Evolutionary conservation across 2,113 vertebrate species (phyloP), one percentile per base, ranked within the genome.

Genomic region (Bubalus kerabau): DNA sequence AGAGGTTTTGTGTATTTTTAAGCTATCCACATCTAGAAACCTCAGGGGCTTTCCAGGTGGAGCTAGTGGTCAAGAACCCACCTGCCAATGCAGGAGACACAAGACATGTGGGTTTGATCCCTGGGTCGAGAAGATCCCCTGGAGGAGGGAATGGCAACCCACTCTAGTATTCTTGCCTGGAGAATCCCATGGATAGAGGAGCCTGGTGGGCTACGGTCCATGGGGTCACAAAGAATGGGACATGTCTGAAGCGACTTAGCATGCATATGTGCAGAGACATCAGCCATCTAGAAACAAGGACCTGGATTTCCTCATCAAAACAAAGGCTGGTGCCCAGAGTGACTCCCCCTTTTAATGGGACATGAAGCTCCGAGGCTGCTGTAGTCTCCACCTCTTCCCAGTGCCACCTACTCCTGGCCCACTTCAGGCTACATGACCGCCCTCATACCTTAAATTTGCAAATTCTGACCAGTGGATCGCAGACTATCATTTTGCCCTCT

Each of bases 331-430:
- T 56, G 11, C 76, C 54, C 1, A 87, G 26, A 48, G 23, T 7
- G 24, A 10, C 21, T 30, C 8, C 30, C 54, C 17, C 19, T 83
- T 26, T 32, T 36, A 83, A 46, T 43, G 10, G 10, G 16, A 8
- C 8, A 7, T 16, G 26, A 7, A 4, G 50, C 1, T 3, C 85
- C 30, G 28, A 28, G 54, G 26, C 0, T 0, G 17, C 48, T 4
- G 5, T 36, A 24, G 21, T 46, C n/a, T 57, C 32, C 6, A 57
- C 4, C 40, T 17, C 26, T 40, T 82, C 46, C 78, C 62, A 4
- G 24, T 81, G 8, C 52, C 36, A 92, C 3, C 0, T 5, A 28
- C 24, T 64, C n/a, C 32, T 5, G 13, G 30, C 23, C 11, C n/a
- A 24, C 36, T 78, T 78, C 43, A 50, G 19, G 16, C n/a, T 32